These are phyloP conservation scores for Dasypus novemcinctus DNA, from an alignment of 2,113 vertebrate genomes.

Conservation along the genomic window DNA sequence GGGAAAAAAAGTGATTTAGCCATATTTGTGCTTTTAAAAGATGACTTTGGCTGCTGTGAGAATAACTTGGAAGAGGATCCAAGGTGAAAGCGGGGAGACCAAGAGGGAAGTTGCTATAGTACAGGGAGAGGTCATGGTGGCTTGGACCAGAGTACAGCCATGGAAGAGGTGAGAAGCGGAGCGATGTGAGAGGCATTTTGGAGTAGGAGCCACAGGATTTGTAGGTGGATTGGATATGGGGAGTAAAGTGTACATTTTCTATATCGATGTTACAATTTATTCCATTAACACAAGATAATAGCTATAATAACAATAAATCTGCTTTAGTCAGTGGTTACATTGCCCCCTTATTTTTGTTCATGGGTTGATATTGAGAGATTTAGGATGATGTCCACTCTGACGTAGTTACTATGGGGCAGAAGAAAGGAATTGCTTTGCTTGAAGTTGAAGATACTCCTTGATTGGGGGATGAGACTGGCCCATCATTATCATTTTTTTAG, in stretches of 20 bases:
- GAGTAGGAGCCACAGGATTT: background rate
- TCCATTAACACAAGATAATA: too few relatives aligned
- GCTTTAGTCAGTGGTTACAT: too few relatives aligned
- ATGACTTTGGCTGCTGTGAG: background rate
- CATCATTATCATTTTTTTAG: too few relatives aligned
- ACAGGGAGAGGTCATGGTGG: background rate
- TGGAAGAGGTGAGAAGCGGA: background rate
- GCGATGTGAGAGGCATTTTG: background rate
- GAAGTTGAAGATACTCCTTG: too few relatives aligned
- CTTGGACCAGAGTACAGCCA: background rate
- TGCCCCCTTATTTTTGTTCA: too few relatives aligned
- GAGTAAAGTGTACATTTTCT: background rate
- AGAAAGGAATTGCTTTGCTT: too few relatives aligned
- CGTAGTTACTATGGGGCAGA: too few relatives aligned
- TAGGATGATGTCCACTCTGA: too few relatives aligned
- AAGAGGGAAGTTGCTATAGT: background rate
- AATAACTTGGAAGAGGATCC: background rate
- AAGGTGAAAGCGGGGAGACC: background rate
- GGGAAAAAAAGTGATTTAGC: background rate
- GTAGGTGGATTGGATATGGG: background rate
- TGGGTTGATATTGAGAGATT: too few relatives aligned
- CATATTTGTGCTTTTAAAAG: background rate
- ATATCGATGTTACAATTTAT: too few relatives aligned
- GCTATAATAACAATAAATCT: too few relatives aligned
- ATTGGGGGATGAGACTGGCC: too few relatives aligned